phyloP scores from a whole-genome alignment of 2,113 vertebrate genomes.

The Gasterosteus aculeatus region DNA sequence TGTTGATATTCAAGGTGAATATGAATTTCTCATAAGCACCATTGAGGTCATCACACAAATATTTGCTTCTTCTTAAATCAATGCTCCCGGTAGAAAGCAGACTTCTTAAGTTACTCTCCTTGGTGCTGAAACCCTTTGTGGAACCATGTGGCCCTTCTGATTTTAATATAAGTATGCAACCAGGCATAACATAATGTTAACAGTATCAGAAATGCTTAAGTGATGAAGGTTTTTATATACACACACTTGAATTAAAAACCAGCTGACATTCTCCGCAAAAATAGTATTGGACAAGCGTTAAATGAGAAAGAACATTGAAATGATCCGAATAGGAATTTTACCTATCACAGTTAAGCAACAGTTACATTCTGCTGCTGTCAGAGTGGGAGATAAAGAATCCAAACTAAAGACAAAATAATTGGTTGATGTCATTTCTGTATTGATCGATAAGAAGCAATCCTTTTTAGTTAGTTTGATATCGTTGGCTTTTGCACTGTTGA shows the following conservation, averaged over 20 bases:
- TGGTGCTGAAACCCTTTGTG: constrained; percentile 56
- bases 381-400: neutral
- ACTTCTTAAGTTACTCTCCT: constrained; percentile 60
- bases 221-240: neutral
- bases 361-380: neutral
- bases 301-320: neutral
- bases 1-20: constrained; percentile 44
- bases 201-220: constrained; percentile 3
- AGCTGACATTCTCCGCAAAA: neutral
- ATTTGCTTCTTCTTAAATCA: neutral
- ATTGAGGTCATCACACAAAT: neutral
- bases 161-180: neutral
- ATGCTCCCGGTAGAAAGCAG: neutral
- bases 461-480: neutral
- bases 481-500: neutral
- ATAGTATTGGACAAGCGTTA: neutral
- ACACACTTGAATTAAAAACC: neutral
- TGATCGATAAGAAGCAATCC: neutral
- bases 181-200: neutral
- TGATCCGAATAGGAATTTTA: neutral
- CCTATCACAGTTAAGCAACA: neutral
- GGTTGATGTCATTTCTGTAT: neutral
- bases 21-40: constrained; percentile 6
- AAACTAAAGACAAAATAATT: neutral
- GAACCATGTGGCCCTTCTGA: neutral